Conservation (phyloP, 2,888 invertebrate genomes). For the Torymus aiolomorphi region DNA sequence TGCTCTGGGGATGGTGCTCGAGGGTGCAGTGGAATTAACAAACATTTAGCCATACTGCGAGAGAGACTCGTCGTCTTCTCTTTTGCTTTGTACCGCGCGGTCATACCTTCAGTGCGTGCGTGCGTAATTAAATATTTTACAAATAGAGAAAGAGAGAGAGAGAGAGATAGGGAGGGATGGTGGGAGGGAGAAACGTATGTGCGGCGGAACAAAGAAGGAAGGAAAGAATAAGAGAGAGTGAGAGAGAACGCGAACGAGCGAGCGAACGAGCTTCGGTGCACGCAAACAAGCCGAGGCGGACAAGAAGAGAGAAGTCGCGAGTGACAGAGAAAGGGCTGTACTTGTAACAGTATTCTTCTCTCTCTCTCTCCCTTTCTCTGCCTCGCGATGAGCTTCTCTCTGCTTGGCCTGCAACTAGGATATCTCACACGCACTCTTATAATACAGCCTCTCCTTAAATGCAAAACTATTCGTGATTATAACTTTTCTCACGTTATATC, state of each 20-base stretch:
- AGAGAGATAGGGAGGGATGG: not conserved
- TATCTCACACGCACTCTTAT: no score
- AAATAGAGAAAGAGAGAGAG: constrained; percentile 17
- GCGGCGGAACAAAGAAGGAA: constrained; percentile 2
- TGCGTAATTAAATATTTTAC: no score
- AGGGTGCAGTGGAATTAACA: constrained; percentile 21
- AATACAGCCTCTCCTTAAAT: no score
- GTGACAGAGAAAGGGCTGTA: not conserved
- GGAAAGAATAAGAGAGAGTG: not conserved
- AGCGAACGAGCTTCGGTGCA: not conserved
- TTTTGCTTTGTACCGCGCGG: not conserved
- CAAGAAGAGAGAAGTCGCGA: no score
- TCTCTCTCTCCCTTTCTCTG: not conserved
- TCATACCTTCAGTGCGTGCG: not conserved
- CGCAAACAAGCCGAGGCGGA: no score
- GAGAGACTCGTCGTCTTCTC: not conserved
- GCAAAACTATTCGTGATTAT: no score
- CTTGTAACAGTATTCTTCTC: not conserved
- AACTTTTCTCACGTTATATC: no score
- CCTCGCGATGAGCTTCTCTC: not conserved
- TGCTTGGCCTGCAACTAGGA: no score
- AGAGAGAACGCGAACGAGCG: not conserved
- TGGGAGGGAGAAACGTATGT: no score
- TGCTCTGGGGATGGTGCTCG: constrained; percentile 28
- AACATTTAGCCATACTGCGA: constrained; percentile 20